A percentile compares a stretch with the other conserved stretches of the same genome.
phyloP scores from a whole-genome alignment of 2,797 vertebrate species.

The Myripristis murdjan region DNA sequence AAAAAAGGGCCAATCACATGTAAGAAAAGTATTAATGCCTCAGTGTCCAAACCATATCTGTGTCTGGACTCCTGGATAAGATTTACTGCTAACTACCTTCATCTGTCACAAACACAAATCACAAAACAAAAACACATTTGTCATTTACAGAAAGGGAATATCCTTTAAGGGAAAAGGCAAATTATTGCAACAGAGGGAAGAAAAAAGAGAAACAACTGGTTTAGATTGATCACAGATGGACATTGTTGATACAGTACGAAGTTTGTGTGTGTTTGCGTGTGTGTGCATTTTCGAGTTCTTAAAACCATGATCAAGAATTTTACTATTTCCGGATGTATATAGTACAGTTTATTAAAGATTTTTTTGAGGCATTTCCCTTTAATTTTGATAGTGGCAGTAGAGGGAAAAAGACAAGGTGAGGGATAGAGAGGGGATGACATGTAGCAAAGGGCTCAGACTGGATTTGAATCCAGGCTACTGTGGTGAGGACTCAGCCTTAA shows the following conservation, averaged over 20 bases:
- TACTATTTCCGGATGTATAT: too few relatives aligned
- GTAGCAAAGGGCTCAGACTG: too few relatives aligned
- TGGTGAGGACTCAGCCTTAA: too few relatives aligned
- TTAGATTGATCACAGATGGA: constrained; percentile 30
- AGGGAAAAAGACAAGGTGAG: too few relatives aligned
- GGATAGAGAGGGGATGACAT: too few relatives aligned
- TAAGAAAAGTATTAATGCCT: constrained; percentile 8
- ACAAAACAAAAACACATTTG: constrained; percentile 28
- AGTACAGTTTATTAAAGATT: too few relatives aligned
- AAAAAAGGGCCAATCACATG: constrained; percentile 16
- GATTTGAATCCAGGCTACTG: too few relatives aligned
- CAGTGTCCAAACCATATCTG: not conserved
- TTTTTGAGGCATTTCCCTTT: too few relatives aligned
- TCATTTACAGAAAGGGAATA: constrained; percentile 16
- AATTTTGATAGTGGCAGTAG: too few relatives aligned
- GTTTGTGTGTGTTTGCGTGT: constrained; percentile 8
- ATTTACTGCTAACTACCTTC: constrained; percentile 13
- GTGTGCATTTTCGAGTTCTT: not conserved
- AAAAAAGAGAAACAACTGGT: constrained; percentile 26
- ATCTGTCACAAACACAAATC: constrained; percentile 33
- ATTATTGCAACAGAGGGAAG: constrained; percentile 12
- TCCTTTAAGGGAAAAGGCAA: constrained; percentile 12
- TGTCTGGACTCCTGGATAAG: constrained; percentile 6
- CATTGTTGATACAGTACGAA: constrained; percentile 1
- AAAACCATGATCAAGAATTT: too few relatives aligned